Conservation (phyloP, 2,797 vertebrate genomes). For the Helostoma temminkii region DNA sequence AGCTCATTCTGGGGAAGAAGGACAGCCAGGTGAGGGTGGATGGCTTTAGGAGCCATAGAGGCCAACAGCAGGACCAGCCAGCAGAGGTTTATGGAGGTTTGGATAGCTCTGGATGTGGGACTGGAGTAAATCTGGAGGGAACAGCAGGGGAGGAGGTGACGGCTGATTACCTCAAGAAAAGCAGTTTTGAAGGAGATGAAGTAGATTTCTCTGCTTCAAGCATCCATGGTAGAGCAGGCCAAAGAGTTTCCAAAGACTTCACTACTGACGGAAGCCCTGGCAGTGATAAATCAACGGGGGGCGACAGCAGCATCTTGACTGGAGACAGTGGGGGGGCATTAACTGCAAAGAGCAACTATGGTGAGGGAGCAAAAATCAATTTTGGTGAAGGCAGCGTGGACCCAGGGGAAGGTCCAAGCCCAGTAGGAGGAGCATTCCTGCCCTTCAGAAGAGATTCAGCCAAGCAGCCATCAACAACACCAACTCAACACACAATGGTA, state of each 20-base stretch:
- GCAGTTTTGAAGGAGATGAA: constrained; percentile 23
- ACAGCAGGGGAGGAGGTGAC: background rate
- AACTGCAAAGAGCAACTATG: background rate
- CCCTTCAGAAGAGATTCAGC: constrained; percentile 40
- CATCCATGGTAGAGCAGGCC: background rate
- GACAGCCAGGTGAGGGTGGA: background rate
- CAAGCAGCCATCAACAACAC: background rate
- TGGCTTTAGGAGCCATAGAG: constrained; percentile 9
- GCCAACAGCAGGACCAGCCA: constrained; percentile 1
- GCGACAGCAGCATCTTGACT: background rate
- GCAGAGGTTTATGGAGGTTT: background rate
- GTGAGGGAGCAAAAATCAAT: background rate
- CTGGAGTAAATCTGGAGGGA: constrained; percentile 24
- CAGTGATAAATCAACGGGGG: constrained; percentile 1
- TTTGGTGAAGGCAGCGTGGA: constrained; percentile 33
- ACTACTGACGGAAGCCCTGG: background rate
- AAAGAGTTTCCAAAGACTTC: constrained; percentile 8
- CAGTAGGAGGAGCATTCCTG: constrained; percentile 49
- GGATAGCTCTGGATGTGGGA: background rate
- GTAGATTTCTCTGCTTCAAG: constrained; percentile 33
- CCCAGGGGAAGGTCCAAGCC: constrained; percentile 18
- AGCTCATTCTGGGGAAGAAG: constrained; percentile 1
- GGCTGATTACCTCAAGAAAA: constrained; percentile 3
- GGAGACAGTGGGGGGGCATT: constrained; percentile 15
- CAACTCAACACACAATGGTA: constrained; percentile 50